Conservation (phyloP, 2,113 vertebrate species). For the Lampris incognitus region DNA sequence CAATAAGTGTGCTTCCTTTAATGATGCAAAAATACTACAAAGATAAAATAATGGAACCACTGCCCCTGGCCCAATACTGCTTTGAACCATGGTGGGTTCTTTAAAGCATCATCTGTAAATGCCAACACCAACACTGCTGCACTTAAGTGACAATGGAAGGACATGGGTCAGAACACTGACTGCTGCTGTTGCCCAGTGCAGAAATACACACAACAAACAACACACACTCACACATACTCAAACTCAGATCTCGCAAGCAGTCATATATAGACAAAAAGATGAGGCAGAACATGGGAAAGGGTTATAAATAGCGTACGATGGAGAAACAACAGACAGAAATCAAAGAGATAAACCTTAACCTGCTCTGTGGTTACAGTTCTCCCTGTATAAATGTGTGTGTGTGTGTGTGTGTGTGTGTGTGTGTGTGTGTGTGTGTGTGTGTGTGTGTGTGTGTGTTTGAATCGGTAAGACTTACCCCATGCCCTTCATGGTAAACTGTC, state of each 20-base stretch:
- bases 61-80: not conserved
- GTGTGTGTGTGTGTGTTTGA: constrained; percentile 25
- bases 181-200: constrained; percentile 2
- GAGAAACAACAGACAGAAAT: constrained; percentile 43
- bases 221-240: constrained; percentile 26
- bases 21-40: constrained; percentile 10
- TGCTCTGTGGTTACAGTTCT: constrained; percentile 36
- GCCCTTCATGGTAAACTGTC: constrained; percentile 79
- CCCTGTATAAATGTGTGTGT: not conserved
- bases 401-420: constrained; percentile 16
- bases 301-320: constrained; percentile 47
- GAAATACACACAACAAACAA: not conserved
- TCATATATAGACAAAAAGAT: constrained; percentile 67
- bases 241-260: constrained; percentile 61
- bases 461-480: constrained; percentile 80
- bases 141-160: constrained; percentile 64
- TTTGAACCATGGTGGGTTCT: not conserved
- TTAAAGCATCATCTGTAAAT: constrained; percentile 14
- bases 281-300: constrained; percentile 50
- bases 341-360: constrained; percentile 27
- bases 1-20: not conserved
- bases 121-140: constrained; percentile 12
- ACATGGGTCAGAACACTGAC: constrained; percentile 30
- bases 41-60: not conserved
- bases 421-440: constrained; percentile 24